Evolutionary conservation across 2,113 vertebrate species (phyloP).

Genomic region (Cyprinodon tularosa): DNA sequence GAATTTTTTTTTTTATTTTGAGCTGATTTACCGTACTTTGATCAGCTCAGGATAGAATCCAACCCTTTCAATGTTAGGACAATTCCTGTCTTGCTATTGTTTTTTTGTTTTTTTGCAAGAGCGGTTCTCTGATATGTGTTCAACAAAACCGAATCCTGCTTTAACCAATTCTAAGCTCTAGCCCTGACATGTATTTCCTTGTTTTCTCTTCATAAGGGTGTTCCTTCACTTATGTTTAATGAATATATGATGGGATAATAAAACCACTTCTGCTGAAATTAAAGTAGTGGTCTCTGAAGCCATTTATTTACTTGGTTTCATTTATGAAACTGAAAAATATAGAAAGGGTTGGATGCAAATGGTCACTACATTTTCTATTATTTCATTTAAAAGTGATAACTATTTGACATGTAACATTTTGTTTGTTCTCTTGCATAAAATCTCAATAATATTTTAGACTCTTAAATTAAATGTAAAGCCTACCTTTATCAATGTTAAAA

Average conservation of each 20-base stretch:
- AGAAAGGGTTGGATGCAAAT: not conserved
- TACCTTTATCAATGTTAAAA: not conserved
- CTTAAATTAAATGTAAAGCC: not conserved
- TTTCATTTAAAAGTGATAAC: not conserved
- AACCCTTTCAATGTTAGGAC: too few species aligned
- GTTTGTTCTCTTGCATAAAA: not conserved
- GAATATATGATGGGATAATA: not conserved
- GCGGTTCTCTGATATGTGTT: not conserved
- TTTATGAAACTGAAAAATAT: too few species aligned
- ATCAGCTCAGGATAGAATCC: too few species aligned
- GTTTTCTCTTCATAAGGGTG: not conserved
- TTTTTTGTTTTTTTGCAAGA: not conserved
- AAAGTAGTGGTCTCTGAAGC: not conserved
- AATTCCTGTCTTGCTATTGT: not conserved
- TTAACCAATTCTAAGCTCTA: not conserved
- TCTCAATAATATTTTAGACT: not conserved
- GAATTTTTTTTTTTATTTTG: too few species aligned
- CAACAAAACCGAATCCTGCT: not conserved
- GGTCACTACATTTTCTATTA: not conserved
- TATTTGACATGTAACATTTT: not conserved
- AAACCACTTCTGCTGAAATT: not conserved
- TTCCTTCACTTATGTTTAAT: not conserved
- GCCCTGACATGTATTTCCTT: not conserved
- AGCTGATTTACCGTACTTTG: too few species aligned
- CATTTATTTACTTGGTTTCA: too few species aligned